Conservation (phyloP, 2,113 vertebrate species). For the Gallinago undulata region DNA sequence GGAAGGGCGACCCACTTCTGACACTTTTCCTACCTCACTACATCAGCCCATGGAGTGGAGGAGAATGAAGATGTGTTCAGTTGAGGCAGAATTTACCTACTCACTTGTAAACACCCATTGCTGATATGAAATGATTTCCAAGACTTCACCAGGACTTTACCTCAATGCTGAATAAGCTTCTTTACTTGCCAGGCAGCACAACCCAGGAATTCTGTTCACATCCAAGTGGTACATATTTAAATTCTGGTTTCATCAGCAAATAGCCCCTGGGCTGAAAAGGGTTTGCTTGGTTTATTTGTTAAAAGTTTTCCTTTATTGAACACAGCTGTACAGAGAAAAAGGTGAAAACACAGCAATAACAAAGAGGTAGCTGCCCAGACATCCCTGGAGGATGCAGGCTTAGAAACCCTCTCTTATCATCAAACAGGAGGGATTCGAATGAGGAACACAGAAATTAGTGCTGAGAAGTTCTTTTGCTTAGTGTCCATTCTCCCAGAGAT, state of each 20-base stretch:
- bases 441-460: not conserved
- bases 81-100: not conserved
- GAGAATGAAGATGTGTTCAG: not conserved
- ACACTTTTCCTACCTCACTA: not conserved
- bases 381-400: not conserved
- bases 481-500: not conserved
- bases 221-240: constrained; percentile 27
- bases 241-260: not conserved
- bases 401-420: not conserved
- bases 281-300: not conserved
- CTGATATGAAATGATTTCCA: not conserved
- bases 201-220: not conserved
- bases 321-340: not conserved
- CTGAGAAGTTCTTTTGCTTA: not conserved
- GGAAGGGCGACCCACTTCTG: not conserved
- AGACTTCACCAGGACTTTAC: not conserved
- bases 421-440: not conserved
- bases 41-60: not conserved
- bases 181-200: not conserved
- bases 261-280: not conserved
- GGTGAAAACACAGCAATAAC: not conserved
- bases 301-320: not conserved
- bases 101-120: not conserved
- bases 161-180: not conserved
- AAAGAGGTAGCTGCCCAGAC: not conserved